Conservation (phyloP, 2,888 invertebrate genomes). For the Arrhopalites spinosus region DNA sequence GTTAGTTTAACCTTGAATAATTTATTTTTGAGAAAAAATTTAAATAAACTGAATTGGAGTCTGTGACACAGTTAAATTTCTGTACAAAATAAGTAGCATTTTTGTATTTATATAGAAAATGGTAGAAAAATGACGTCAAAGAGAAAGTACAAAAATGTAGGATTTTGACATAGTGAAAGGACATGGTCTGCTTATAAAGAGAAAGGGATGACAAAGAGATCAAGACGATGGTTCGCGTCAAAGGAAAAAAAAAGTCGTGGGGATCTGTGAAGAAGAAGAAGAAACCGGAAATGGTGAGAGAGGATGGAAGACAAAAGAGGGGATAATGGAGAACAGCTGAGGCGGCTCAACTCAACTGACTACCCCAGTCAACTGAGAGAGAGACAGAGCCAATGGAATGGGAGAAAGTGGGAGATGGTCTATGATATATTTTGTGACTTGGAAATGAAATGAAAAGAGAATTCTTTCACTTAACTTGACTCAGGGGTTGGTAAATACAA, state of each 20-base stretch:
- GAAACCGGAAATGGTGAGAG: slow-evolving; percentile 31
- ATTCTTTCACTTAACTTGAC: slow-evolving; percentile 21
- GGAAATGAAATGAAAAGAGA: slow-evolving; percentile 29
- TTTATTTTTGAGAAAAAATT: too few species aligned
- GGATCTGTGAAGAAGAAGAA: background rate
- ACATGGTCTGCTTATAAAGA: too few species aligned
- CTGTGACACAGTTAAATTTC: too few species aligned
- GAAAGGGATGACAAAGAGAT: too few species aligned
- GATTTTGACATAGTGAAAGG: background rate
- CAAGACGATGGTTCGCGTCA: too few species aligned
- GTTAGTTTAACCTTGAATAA: too few species aligned
- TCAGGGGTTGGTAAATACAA: slow-evolving; percentile 28
- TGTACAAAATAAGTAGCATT: too few species aligned
- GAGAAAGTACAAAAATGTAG: background rate
- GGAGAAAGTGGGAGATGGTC: background rate
- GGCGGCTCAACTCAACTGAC: background rate
- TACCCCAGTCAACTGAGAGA: too few species aligned
- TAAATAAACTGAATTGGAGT: too few species aligned
- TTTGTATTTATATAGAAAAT: too few species aligned
- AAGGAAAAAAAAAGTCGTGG: background rate
- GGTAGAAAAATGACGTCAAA: background rate
- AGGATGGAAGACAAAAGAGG: slow-evolving; percentile 12
- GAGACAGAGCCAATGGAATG: too few species aligned
- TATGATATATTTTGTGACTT: slow-evolving; percentile 18
- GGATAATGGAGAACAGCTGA: slow-evolving; percentile 24